Conservation (phyloP, 2,888 invertebrate genomes). For the Stenolophus ochropezus region DNA sequence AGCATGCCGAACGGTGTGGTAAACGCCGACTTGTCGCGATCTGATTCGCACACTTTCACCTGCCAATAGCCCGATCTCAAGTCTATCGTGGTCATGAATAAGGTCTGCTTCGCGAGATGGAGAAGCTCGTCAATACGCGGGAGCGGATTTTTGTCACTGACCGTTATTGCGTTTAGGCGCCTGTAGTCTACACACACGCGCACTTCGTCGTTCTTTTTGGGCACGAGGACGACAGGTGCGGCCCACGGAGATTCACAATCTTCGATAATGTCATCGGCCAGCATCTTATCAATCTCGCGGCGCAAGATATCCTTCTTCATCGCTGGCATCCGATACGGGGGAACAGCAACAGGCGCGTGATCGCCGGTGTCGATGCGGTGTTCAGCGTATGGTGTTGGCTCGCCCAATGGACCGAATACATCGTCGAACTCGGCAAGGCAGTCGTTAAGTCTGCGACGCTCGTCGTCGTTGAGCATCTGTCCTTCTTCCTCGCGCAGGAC, state of each 20-base stretch:
- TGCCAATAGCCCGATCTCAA: slow-evolving; percentile 60
- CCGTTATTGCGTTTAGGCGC: not conserved
- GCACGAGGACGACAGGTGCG: not conserved
- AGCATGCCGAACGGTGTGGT: slow-evolving; percentile 41
- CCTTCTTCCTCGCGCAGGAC: not conserved
- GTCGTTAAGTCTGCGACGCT: not conserved
- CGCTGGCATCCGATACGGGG: not conserved
- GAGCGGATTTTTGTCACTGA: not conserved
- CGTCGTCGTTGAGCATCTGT: not conserved
- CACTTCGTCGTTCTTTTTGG: not conserved
- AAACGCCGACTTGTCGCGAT: slow-evolving; percentile 60
- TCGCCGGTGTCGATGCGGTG: not conserved
- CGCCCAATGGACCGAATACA: not conserved
- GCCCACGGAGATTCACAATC: not conserved
- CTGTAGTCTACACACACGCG: not conserved
- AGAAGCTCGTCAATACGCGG: not conserved
- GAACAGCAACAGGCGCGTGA: not conserved
- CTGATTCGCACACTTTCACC: slow-evolving; percentile 30
- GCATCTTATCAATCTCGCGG: not conserved
- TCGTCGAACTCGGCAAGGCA: not conserved
- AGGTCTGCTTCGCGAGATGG: not conserved
- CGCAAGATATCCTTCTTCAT: too few relatives aligned
- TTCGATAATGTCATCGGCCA: not conserved
- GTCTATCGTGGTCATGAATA: slow-evolving; percentile 57
- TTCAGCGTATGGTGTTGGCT: not conserved